Base-by-base conservation (phyloP, 2,797 vertebrate genomes). In the Otolemur crassicaudatus region DNA sequence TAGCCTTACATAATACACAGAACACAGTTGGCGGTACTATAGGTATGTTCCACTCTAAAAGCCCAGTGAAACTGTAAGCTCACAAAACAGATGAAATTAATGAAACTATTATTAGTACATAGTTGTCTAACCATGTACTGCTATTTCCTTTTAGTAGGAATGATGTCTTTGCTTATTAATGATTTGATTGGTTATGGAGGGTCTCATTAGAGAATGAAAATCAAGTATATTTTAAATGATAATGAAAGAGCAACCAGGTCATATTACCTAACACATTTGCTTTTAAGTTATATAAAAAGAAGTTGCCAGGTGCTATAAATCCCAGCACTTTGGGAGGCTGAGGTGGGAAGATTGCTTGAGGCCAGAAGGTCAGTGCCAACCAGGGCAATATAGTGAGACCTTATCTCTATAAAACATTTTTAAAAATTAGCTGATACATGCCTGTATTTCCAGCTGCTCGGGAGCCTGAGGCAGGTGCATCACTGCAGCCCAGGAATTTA, bases 171-270 rank as follows among this genome's bases (percentile, higher is more conserved):
- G 70, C 56, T 72, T 73, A 89, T 12, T 90, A 43, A 43, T 58
- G 40, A 34, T 80, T 79, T 97, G 23, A 29, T 84, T 89, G 31
- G 40, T 86, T 85, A 76, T 70, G 20, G 67, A 92, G n/a, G 34
- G 17, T 85, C 60, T 93, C 91, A 94, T 58, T 83, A 46, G 76
- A 90, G 37, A 95, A 76, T 93, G 67, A 92, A 89, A 72, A 76
- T 60, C 10, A 77, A 69, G 37, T 73, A 23, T 43, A 76, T 58
- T 82, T 49, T 73, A 90, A 87, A 88, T 89, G 46, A 65, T 70
- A 83, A 43, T 76, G 8, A 65, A 86, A 80, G 20, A 70, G 40
- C 58, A 92, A 2, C 61, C 82, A 31, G 20, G 19, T 63, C 58
- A 43, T 94, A 67, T 65, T 94, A 60, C 27, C 63, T 87, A 76